Conservation (phyloP, 1,140 invertebrate genomes). For the Drosophila athabasca region DNA sequence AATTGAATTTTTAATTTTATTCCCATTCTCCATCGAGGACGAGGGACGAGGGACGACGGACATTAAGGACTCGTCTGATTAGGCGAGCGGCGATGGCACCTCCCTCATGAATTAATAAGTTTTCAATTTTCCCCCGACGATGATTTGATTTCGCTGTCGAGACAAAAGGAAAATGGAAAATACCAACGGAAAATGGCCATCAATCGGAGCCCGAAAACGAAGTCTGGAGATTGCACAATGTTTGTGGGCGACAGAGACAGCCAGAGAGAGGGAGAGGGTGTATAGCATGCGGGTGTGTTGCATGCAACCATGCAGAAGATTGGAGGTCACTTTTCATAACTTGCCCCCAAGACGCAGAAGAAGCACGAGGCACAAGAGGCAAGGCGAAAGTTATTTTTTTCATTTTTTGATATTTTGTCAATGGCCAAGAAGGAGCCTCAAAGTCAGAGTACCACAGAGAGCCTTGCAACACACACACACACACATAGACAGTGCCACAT, state of each 20-base stretch:
- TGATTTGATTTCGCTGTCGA: constrained; percentile 70
- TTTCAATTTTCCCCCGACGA: constrained; percentile 71
- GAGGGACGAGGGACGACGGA: too few species aligned
- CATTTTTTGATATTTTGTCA: constrained; percentile 59
- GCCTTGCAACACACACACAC: constrained; percentile 8
- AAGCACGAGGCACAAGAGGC: constrained; percentile 14
- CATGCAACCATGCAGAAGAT: neutral
- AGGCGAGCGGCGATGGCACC: constrained; percentile 34
- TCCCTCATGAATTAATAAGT: constrained; percentile 78
- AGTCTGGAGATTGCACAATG: constrained; percentile 62
- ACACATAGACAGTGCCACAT: constrained; percentile 2
- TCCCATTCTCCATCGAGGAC: too few species aligned
- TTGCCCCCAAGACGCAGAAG: constrained; percentile 24
- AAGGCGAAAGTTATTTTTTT: constrained; percentile 27
- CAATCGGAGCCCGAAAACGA: constrained; percentile 31
- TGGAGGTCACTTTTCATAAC: constrained; percentile 70
- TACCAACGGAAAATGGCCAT: constrained; percentile 24
- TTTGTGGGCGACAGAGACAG: constrained; percentile 35
- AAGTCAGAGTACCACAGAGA: constrained; percentile 42
- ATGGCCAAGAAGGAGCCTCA: constrained; percentile 56
- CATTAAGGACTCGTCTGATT: constrained; percentile 51
- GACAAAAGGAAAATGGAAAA: neutral
- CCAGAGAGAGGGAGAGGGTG: neutral
- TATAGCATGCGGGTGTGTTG: neutral
- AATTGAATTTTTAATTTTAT: constrained; percentile 77